A percentile compares a stretch with the other conserved stretches of the same genome.
These are phyloP conservation scores for Pseudopleuronectes americanus DNA, from an alignment of 2,797 vertebrate species.

Conservation along the genomic window DNA sequence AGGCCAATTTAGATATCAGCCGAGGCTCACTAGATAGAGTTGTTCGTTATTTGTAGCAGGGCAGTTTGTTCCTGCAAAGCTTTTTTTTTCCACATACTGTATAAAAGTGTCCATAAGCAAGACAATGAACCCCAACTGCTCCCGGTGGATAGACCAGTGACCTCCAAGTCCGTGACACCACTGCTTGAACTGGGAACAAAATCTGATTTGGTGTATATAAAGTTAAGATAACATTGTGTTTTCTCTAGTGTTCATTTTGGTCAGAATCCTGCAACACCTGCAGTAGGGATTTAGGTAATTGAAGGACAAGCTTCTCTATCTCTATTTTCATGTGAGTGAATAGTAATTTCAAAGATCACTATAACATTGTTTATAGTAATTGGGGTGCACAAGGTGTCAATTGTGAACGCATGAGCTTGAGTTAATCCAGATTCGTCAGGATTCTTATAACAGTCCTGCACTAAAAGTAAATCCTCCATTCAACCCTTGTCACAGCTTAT, in stretches of 20 bases:
- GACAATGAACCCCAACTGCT: not conserved
- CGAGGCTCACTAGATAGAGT: too few species aligned
- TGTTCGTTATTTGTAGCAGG: too few species aligned
- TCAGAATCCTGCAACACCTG: conserved; percentile 20
- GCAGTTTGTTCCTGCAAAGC: not conserved
- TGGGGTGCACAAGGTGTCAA: conserved; percentile 21
- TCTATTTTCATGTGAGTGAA: conserved; percentile 23
- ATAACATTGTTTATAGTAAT: conserved; percentile 44
- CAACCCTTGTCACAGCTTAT: not conserved
- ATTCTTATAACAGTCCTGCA: not conserved
- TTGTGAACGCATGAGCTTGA: not conserved
- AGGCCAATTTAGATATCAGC: too few species aligned
- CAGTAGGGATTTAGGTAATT: conserved; percentile 25
- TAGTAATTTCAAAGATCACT: conserved; percentile 31
- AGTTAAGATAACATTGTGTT: conserved; percentile 1
- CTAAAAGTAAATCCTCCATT: conserved; percentile 3
- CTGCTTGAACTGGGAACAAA: too few species aligned
- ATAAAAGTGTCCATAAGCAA: not conserved
- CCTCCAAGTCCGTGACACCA: not conserved
- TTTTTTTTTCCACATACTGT: not conserved
- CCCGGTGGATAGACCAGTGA: not conserved
- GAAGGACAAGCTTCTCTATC: conserved; percentile 3
- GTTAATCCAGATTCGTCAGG: conserved; percentile 34
- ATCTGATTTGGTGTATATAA: not conserved
- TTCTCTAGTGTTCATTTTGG: not conserved